phyloP scores from a whole-genome alignment of 2,888 invertebrate species.

The Cactoblastis cactorum region DNA sequence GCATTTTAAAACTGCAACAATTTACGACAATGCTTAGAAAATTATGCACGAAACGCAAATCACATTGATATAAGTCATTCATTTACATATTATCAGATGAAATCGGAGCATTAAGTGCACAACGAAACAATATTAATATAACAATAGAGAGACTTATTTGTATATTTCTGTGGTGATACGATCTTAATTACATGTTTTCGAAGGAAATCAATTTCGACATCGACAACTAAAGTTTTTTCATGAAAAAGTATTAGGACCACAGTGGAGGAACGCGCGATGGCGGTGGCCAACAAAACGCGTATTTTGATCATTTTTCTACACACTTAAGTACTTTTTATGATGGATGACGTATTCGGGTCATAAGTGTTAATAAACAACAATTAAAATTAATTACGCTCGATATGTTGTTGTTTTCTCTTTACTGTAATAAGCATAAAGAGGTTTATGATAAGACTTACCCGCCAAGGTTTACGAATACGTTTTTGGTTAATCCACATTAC shows the following conservation, averaged over 20 bases:
- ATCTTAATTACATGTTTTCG: constrained; percentile 33
- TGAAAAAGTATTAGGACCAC: background rate
- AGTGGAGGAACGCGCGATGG: background rate
- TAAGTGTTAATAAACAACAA: too few relatives aligned
- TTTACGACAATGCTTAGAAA: constrained; percentile 34
- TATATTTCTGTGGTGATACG: constrained; percentile 35
- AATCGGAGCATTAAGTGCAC: constrained; percentile 28
- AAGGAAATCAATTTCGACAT: constrained; percentile 38
- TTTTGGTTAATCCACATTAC: too few relatives aligned
- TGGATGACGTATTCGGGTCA: too few relatives aligned
- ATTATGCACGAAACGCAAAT: constrained; percentile 18
- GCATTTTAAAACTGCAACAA: constrained; percentile 93
- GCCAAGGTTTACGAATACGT: too few relatives aligned
- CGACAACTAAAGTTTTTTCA: constrained; percentile 31
- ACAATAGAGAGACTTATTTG: constrained; percentile 32
- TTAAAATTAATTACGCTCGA: too few relatives aligned
- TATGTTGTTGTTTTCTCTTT: too few relatives aligned
- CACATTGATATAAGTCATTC: constrained; percentile 2
- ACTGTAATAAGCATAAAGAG: too few relatives aligned
- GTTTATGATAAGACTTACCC: too few relatives aligned
- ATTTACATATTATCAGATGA: constrained; percentile 20
- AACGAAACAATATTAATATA: constrained; percentile 22
- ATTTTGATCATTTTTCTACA: too few relatives aligned
- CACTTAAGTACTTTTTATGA: too few relatives aligned
- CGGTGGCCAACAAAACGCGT: too few relatives aligned